Evolutionary conservation across 1,140 invertebrate genomes (phyloP), one percentile per base, ranked within the genome.

Genomic region (Cherax quadricarinatus): DNA sequence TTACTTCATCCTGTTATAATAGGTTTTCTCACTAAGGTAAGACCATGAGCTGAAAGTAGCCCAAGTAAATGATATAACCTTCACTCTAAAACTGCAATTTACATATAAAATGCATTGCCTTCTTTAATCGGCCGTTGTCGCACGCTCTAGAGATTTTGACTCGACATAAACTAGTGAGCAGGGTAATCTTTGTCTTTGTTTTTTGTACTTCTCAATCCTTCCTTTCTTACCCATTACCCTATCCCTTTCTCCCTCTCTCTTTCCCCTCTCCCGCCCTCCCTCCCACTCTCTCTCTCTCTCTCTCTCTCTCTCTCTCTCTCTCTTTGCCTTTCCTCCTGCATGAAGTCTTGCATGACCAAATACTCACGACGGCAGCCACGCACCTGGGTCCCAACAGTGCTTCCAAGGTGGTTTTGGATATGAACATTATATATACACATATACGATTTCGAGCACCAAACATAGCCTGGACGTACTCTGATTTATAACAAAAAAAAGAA

Each of bases 1-100:
- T 30, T 75, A 75, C n/a, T 30, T 75, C 70, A 75, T 75, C 70
- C 70, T 75, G 4, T 75, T 21, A 75, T 75, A 75, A 75, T 75
- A 30, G 70, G n/a, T 75, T 75, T 30, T 75, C 70, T 75, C 70
- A 30, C 70, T 24, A 75, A 30, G 24, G 70, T n/a, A 2, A 24
- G 24, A 75, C 21, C 24, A 75, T 10, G 24, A 21, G 18, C 16
- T 70, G 66, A 70, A n/a, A 70, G 66, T 70, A 70, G 12, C 70
- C 24, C 24, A 21, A 30, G 62, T 30, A 16, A 75, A 9, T 75
- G 21, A 30, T 5, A 75, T 75, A 30, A 30, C 70, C 70, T 75
- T 21, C 6, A 21, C 5, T 30, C 30, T 10, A 10, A 30, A 30
- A 75, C 24, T 30, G 70, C 9, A 75, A 75, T 75, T 75, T 75